Evolutionary conservation across 2,113 vertebrate species (phyloP), one percentile per base, ranked within the genome.

Genomic region (Nestor notabilis): DNA sequence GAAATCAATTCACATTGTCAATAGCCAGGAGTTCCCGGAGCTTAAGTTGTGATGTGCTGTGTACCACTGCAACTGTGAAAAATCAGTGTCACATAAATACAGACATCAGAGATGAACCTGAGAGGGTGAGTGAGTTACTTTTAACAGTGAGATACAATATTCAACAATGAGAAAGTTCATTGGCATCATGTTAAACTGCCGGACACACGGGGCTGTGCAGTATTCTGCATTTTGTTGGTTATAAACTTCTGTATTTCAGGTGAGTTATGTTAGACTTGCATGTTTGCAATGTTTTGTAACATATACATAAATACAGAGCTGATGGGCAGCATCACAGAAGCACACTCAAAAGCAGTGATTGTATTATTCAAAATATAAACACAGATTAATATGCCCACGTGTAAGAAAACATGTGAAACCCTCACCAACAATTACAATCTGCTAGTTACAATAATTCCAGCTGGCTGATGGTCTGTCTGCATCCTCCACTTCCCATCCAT

Each of bases 151-250:
- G 35, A 4, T n/a, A 55, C 69, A 41, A 5, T 23, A 60, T 13
- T 23, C 28, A 8, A 8, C 1, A 14, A 25, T 31, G 23, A 31
- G 35, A 20, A 76, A 56, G 17, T 35, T 50, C n/a, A 17, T 1
- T 5, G 50, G 56, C 13, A 7, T 10, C 9, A 6, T 0, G 13
- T 17, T 14, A 49, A 70, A 65, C 20, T 14, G 50, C 29, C 8
- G 61, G 52, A 25, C 52, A 35, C 4, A 2, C 49, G 29, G 41
- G 37, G 21, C 12, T 10, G 2, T 0, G 2, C 0, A 1, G 3
- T 37, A 6, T 16, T 70, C 52, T 18, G 16, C 28, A 6, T 11
- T 35, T 68, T 69, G 64, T 20, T 35, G 25, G 9, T 23, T 58
- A 4, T 1, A 10, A 2, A 23, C 68, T 43, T 71, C 27, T 74